A percentile compares a stretch with the other conserved stretches of the same genome.
phyloP scores from a whole-genome alignment of 2,113 vertebrate genomes.

The Zootoca vivipara region DNA sequence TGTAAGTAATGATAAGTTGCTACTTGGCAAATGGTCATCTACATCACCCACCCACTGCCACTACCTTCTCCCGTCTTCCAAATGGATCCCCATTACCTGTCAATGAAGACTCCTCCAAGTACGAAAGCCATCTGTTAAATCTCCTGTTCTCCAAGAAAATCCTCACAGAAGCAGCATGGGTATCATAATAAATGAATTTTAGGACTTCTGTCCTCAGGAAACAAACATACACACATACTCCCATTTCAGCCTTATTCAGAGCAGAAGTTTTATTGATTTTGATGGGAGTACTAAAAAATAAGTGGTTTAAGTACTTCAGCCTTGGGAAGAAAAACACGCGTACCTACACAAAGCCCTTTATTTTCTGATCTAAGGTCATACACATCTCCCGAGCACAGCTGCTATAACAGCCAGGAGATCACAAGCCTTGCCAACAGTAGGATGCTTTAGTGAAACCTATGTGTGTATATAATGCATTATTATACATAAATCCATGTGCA shows the following conservation, averaged over 20 bases:
- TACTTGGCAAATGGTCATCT: background rate
- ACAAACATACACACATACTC: background rate
- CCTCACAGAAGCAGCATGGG: background rate
- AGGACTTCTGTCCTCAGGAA: background rate
- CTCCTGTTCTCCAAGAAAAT: background rate
- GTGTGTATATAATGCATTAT: constrained; percentile 28
- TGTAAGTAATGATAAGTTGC: background rate
- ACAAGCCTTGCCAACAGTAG: background rate
- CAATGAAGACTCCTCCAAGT: background rate
- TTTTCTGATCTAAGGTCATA: background rate
- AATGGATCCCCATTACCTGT: background rate
- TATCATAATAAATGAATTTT: background rate
- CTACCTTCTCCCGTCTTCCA: background rate
- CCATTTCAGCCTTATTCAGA: background rate
- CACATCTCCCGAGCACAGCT: background rate
- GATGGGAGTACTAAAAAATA: constrained; percentile 3
- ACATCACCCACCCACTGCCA: background rate
- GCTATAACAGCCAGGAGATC: background rate
- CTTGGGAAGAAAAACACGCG: background rate
- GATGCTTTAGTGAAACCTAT: constrained; percentile 13
- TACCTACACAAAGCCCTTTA: background rate
- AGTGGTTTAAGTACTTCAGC: background rate
- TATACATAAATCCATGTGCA: constrained; percentile 4
- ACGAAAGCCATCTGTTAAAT: background rate
- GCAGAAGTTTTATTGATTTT: constrained; percentile 1